These are phyloP conservation scores for Dynastes hyllus DNA, from an alignment of 2,888 invertebrate species.

Conservation along the genomic window DNA sequence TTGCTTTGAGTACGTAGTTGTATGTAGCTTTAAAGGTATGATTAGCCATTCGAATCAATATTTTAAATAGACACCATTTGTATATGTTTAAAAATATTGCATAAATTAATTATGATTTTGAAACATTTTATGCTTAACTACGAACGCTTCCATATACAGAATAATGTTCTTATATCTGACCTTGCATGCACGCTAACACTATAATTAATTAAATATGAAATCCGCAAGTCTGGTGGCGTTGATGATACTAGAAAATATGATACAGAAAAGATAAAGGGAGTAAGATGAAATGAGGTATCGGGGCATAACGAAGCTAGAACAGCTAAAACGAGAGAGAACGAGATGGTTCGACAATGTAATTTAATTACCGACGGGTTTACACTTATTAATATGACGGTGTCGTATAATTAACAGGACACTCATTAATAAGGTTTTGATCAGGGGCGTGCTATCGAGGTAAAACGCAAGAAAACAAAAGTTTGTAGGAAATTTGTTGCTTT, in stretches of 20 bases:
- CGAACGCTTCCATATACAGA: conserved; percentile 27
- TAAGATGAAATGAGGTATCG: conserved; percentile 4
- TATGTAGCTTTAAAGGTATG: neutral
- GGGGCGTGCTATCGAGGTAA: conserved; percentile 43
- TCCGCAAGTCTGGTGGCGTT: conserved; percentile 24
- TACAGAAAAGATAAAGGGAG: conserved; percentile 32
- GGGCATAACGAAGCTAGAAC: neutral
- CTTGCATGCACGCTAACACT: conserved; percentile 30
- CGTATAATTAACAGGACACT: conserved; percentile 47
- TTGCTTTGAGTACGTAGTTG: neutral
- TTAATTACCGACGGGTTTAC: conserved; percentile 50
- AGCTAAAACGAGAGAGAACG: neutral
- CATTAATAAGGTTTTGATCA: conserved; percentile 50
- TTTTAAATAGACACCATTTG: neutral
- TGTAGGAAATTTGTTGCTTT: conserved; percentile 24
- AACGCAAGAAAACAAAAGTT: conserved; percentile 29
- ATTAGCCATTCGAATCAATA: neutral
- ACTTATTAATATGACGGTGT: conserved; percentile 48
- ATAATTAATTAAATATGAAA: conserved; percentile 45
- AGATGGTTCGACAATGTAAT: conserved; percentile 42
- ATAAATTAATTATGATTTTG: neutral
- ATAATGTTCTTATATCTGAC: conserved; percentile 20
- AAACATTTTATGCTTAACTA: neutral
- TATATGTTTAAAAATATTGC: neutral
- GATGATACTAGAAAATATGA: conserved; percentile 35